phyloP scores from a whole-genome alignment of 2,888 invertebrate species.

The Pollenia amentaria region DNA sequence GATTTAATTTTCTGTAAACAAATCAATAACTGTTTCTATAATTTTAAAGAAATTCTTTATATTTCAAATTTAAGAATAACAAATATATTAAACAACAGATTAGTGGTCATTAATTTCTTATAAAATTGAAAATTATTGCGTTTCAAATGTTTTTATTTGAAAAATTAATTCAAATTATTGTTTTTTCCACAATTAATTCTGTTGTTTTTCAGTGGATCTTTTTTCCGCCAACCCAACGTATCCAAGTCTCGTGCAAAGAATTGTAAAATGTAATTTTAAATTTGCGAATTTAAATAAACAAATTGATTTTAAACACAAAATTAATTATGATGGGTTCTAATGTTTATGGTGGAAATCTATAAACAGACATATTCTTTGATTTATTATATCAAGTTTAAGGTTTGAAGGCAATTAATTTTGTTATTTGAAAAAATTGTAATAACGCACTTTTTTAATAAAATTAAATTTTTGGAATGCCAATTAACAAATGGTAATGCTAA shows the following conservation, averaged over 20 bases:
- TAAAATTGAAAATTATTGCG: slow-evolving; percentile 57
- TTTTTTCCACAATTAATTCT: slow-evolving; percentile 16
- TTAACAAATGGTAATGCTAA: too few species aligned
- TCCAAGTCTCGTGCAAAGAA: too few species aligned
- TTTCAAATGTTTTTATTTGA: slow-evolving; percentile 21
- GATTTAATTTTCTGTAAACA: too few species aligned
- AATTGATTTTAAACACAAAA: slow-evolving; percentile 22
- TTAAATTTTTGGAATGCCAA: too few species aligned
- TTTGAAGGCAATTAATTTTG: too few species aligned
- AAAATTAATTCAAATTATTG: slow-evolving; percentile 1
- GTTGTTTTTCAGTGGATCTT: not conserved
- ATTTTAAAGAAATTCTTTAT: too few species aligned
- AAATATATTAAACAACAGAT: slow-evolving; percentile 36
- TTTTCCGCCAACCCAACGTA: not conserved
- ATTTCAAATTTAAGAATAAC: not conserved
- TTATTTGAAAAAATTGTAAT: too few species aligned
- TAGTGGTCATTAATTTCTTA: slow-evolving; percentile 58
- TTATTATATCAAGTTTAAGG: too few species aligned
- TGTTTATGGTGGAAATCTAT: not conserved
- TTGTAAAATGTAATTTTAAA: not conserved
- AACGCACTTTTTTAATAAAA: too few species aligned
- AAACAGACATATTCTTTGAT: too few species aligned
- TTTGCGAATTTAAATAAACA: slow-evolving; percentile 21
- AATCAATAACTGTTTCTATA: too few species aligned
- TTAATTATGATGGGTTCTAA: slow-evolving; percentile 42